A percentile compares a stretch with the other conserved stretches of the same genome.
phyloP scores from a whole-genome alignment of 1,140 invertebrate species.

The Tribolium castaneum region DNA sequence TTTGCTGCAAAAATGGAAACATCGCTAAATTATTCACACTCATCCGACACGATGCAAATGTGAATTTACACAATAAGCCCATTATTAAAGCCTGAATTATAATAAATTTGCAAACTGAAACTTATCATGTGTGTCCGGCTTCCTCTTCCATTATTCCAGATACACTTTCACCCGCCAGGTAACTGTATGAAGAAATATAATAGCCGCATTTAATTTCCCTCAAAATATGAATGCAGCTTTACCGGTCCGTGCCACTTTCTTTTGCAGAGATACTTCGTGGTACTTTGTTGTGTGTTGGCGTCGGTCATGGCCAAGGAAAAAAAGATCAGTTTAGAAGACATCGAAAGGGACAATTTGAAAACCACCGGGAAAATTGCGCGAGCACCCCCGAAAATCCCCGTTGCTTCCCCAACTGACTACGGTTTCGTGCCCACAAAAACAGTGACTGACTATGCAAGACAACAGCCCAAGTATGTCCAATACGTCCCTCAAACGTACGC shows the following conservation, averaged over 20 bases:
- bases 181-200: slow-evolving; percentile 13
- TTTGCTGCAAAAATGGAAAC: neutral
- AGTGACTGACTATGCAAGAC: slow-evolving; percentile 48
- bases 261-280: slow-evolving; percentile 25
- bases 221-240: neutral
- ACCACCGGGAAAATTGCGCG: slow-evolving; percentile 18
- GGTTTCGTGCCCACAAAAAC: slow-evolving; percentile 55
- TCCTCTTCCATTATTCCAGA: neutral
- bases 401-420: slow-evolving; percentile 51
- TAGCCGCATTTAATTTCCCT: neutral
- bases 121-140: slow-evolving; percentile 2
- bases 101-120: slow-evolving; percentile 20
- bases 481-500: slow-evolving; percentile 39
- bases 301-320: slow-evolving; percentile 37
- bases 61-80: slow-evolving; percentile 13
- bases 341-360: slow-evolving; percentile 53
- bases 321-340: slow-evolving; percentile 56
- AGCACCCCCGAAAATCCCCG: neutral
- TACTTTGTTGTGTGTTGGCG: slow-evolving; percentile 21
- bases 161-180: slow-evolving; percentile 10
- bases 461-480: slow-evolving; percentile 46
- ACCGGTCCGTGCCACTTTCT: slow-evolving; percentile 4
- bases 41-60: neutral
- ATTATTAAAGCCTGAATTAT: neutral
- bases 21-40: neutral